Percentiles rank a stretch among this genome's conserved stretches.
phyloP scores from a whole-genome alignment of 2,888 invertebrate species.

The Eulithis testata region DNA sequence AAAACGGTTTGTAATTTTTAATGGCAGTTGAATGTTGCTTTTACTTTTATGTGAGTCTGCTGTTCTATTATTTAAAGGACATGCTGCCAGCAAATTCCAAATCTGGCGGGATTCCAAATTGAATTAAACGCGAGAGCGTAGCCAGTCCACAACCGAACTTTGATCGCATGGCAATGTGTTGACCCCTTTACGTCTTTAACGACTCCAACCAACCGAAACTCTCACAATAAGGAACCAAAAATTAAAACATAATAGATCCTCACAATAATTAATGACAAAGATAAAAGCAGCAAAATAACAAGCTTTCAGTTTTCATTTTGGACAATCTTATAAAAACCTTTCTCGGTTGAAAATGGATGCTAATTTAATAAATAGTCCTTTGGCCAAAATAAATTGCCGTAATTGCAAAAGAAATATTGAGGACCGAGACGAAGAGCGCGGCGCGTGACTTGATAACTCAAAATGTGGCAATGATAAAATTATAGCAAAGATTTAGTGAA shows the following conservation, averaged over 20 bases:
- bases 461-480: conserved; percentile 44
- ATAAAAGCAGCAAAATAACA: conserved; percentile 39
- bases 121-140: conserved; percentile 75
- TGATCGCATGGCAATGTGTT: conserved; percentile 67
- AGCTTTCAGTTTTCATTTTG: conserved; percentile 47
- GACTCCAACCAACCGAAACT: conserved; percentile 31
- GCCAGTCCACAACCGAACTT: conserved; percentile 64
- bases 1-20: conserved; percentile 43
- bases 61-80: conserved; percentile 79
- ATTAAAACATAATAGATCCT: background rate
- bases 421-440: conserved; percentile 48
- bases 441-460: conserved; percentile 54
- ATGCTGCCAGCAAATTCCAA: conserved; percentile 73
- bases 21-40: conserved; percentile 58
- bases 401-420: conserved; percentile 56
- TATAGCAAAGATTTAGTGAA: conserved; percentile 19
- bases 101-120: conserved; percentile 79
- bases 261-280: conserved; percentile 18
- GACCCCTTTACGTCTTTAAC: conserved; percentile 48
- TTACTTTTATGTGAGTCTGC: conserved; percentile 62
- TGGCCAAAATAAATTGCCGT: conserved; percentile 55
- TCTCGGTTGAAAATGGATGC: conserved; percentile 54
- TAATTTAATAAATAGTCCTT: conserved; percentile 62
- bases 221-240: conserved; percentile 4
- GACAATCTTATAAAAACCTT: conserved; percentile 46